These are phyloP conservation scores for Nomada goodeniana DNA, from an alignment of 2,888 invertebrate species.

Conservation along the genomic window DNA sequence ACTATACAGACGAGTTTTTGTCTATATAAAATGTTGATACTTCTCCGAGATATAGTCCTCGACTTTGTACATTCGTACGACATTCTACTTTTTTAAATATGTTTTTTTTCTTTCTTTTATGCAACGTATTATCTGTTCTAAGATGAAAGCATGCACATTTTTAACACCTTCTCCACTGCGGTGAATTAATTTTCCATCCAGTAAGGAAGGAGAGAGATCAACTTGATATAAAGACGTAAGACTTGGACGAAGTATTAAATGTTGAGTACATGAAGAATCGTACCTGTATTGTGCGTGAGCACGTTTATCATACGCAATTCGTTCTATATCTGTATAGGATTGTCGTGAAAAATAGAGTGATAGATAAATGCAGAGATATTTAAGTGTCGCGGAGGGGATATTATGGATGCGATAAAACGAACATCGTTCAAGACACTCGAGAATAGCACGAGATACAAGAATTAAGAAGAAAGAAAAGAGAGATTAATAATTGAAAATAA, in stretches of 20 bases:
- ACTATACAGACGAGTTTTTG: constrained; percentile 47
- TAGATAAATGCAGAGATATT: constrained; percentile 46
- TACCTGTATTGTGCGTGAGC: constrained; percentile 65
- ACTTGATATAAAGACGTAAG: constrained; percentile 31
- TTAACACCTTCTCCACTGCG: no score
- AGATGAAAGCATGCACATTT: not conserved
- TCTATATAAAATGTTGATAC: constrained; percentile 41
- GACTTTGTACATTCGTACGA: not conserved
- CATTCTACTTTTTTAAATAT: not conserved
- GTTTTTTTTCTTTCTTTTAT: not conserved
- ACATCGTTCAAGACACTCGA: constrained; percentile 15
- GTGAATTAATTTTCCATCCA: not conserved
- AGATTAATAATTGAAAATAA: constrained; percentile 18
- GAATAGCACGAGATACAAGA: constrained; percentile 39
- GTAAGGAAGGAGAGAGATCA: constrained; percentile 38
- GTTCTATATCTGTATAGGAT: constrained; percentile 25
- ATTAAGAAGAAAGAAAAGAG: constrained; percentile 4
- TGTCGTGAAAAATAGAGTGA: constrained; percentile 42
- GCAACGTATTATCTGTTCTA: not conserved
- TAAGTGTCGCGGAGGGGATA: constrained; percentile 29
- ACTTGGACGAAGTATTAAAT: constrained; percentile 54
- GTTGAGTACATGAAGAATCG: constrained; percentile 64
- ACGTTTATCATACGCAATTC: constrained; percentile 46
- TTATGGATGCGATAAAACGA: constrained; percentile 40
- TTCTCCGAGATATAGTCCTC: constrained; percentile 27